A percentile compares a stretch with the other conserved stretches of the same genome.
These are phyloP conservation scores for Hyppa rectilinea DNA, from an alignment of 2,888 invertebrate genomes.

Conservation along the genomic window DNA sequence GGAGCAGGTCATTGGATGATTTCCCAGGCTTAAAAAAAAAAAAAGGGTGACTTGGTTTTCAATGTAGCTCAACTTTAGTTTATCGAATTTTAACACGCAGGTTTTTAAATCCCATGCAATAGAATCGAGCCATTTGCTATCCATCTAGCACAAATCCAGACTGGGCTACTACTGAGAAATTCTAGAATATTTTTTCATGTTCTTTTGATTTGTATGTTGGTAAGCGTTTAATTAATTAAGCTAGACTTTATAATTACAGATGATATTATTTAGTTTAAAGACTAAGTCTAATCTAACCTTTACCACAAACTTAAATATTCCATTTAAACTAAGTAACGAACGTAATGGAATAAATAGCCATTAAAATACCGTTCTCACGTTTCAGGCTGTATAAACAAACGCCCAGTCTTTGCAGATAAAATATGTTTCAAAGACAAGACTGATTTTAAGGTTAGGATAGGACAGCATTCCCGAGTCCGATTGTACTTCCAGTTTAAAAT, in stretches of 20 bases:
- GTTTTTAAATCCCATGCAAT: neutral
- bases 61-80: too few relatives aligned
- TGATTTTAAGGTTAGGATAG: slow-evolving; percentile 35
- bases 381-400: slow-evolving; percentile 43
- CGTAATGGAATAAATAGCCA: slow-evolving; percentile 39
- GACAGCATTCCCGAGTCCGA: slow-evolving; percentile 22
- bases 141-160: too few relatives aligned
- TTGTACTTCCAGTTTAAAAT: slow-evolving; percentile 27
- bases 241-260: neutral
- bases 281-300: neutral
- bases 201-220: neutral
- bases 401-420: slow-evolving; percentile 33
- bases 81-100: too few relatives aligned
- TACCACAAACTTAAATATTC: slow-evolving; percentile 1
- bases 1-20: too few relatives aligned
- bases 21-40: too few relatives aligned
- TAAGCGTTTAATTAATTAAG: neutral
- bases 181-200: neutral
- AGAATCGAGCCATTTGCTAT: neutral
- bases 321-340: slow-evolving; percentile 21
- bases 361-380: slow-evolving; percentile 58
- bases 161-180: neutral
- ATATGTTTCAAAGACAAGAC: slow-evolving; percentile 33
- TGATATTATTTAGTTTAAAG: neutral
- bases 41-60: too few relatives aligned